phyloP scores from a whole-genome alignment of 1,140 invertebrate species.

The Temnothorax curvispinosus region DNA sequence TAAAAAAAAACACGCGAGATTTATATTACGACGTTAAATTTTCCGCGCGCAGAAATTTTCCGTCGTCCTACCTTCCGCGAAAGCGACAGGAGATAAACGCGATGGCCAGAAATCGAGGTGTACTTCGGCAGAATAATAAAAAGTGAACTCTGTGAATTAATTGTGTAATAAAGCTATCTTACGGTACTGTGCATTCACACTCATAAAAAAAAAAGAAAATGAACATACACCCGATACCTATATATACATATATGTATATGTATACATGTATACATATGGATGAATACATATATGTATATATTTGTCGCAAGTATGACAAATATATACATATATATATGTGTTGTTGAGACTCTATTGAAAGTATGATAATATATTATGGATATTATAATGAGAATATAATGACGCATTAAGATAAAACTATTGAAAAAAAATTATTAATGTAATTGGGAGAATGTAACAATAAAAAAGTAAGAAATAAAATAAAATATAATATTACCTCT shows the following conservation, averaged over 20 bases:
- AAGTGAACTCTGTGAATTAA: slow-evolving; percentile 70
- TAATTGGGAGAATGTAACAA: slow-evolving; percentile 83
- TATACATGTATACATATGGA: slow-evolving; percentile 78
- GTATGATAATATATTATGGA: slow-evolving; percentile 84
- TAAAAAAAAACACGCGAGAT: slow-evolving; percentile 4
- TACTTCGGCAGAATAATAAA: slow-evolving; percentile 71
- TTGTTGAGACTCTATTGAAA: slow-evolving; percentile 85
- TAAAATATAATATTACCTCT: slow-evolving; percentile 59
- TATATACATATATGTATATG: slow-evolving; percentile 80
- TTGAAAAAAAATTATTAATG: slow-evolving; percentile 77
- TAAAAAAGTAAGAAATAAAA: slow-evolving; percentile 82
- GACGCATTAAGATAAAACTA: slow-evolving; percentile 79
- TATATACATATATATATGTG: slow-evolving; percentile 79
- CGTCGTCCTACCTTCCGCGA: slow-evolving; percentile 50
- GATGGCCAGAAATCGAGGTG: slow-evolving; percentile 63
- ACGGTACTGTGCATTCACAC: slow-evolving; percentile 80
- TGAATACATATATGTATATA: slow-evolving; percentile 81
- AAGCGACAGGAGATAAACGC: slow-evolving; percentile 41
- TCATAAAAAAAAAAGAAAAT: slow-evolving; percentile 66
- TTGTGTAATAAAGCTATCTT: slow-evolving; percentile 73
- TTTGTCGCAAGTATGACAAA: slow-evolving; percentile 73
- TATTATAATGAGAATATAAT: slow-evolving; percentile 78
- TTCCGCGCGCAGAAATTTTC: slow-evolving; percentile 22
- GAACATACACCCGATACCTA: slow-evolving; percentile 82
- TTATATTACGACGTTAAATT: slow-evolving; percentile 3